Evolutionary conservation across 2,113 vertebrate genomes (phyloP), one percentile per base, ranked within the genome.

Genomic region (Strix uralensis): DNA sequence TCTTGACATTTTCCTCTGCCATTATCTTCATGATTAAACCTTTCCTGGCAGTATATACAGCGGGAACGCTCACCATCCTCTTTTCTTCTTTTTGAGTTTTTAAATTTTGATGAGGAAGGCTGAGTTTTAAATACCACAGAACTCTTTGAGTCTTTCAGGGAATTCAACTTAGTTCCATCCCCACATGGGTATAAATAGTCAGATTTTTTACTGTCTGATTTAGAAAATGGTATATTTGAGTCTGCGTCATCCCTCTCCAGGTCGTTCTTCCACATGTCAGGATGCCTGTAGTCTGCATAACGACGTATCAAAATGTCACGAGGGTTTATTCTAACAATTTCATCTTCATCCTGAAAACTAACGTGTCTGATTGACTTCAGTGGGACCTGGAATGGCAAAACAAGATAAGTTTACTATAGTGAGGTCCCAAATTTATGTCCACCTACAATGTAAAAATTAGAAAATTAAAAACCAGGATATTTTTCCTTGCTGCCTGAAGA

Each of bases 11-110:
- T 99, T 22, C 99, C 99, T 91, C 99, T 98, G 95, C 99, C 98
- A 88, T 99, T 99, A 98, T 99, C 99, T 97, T 99, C 99, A 57
- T 99, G 99, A 98, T 99, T 99, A 98, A 99, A 99, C 98, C 99
- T 99, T 94, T 99, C 99, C 81, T 99, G 99, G 97, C 99, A 99
- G 98, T 99, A 99, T 94, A 99, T 98, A 92, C 99, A 99, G 96
- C 99, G 99, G 44, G 99, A 99, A 38, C 99, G 99, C 97, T 99
- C 99, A 8, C 99, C 99, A 75, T 99, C 99, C 97, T 99, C 99
- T 97, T 99, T 99, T 86, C 99, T 98, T 97, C 99, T 98, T 81
- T 99, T 98, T 21, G 99, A 98, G 93, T 99, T 99, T 95, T 99
- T 99, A 88, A 98, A 97, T 97, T 99, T 99, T 91, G 99, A 98